Evolutionary conservation across 37 sponge, comb jelly and placozoan genomes (phyloP), one percentile per base, ranked within the genome.

Genomic region (Cliona cf. orientalis): DNA sequence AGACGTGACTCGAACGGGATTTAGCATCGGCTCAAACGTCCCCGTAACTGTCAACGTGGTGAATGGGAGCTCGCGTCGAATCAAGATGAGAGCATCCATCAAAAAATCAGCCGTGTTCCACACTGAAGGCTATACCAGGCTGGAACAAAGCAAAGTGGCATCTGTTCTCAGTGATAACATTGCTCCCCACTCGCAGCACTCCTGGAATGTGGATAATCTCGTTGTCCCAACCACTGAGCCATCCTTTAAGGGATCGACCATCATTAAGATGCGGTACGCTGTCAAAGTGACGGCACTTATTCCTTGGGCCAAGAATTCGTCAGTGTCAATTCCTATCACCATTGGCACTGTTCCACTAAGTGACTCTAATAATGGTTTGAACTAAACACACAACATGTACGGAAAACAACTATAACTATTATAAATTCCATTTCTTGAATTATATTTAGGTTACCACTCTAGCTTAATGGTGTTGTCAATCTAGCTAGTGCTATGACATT

Each of bases 21-120:
- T 71, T 73, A 89, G 93, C 37, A 81, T 81, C 23, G 79, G 82
- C 36, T 84, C 83, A 42, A 39, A 37, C 31, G 77, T 89, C 42
- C 79, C 77, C 6, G 28, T 89, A 33, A 78, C 37, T 7, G 79
- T 68, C 23, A 42, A 42, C 21, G 63, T 83, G 31, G 89, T 79
- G 46, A 89, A 89, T 58, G 66, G 74, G 28, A 79, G 79, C 60
- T 63, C 57, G 49, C 74, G 83, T 41, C 28, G 41, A 2, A 71
- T 89, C 36, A 61, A 46, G 2, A 4, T 89, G 17, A 58, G 36
- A 44, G 89, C 89, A 12, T 38, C 79, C 23, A 31, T 89, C 21
- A 12, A 12, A n/a, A 58, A 69, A 42, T 32, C 29, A 35, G 80
- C 73, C 4, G 39, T 17, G 6, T 83, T 71, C 72, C 71, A 72